Conservation (phyloP, 2,888 invertebrate species). For the Imbricaverruca yamaguchii region DNA sequence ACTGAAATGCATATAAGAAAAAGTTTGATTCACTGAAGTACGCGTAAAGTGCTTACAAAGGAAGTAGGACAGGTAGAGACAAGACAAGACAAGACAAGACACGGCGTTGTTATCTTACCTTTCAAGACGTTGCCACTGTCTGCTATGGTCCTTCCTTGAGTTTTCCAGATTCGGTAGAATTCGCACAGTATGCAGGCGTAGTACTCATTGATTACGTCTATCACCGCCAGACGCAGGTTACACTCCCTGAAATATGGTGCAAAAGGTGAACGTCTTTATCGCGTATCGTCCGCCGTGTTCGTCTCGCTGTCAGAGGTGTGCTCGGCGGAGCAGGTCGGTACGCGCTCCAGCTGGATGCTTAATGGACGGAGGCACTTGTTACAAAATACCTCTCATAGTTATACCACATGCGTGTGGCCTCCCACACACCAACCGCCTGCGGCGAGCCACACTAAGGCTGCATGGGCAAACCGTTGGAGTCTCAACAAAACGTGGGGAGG, state of each 20-base stretch:
- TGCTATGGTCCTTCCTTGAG: conserved; percentile 45
- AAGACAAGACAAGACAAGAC: neutral
- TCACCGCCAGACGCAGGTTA: conserved; percentile 41
- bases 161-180: conserved; percentile 45
- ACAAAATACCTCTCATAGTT: conserved; percentile 6
- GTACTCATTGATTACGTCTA: conserved; percentile 44
- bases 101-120: conserved; percentile 38
- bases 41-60: neutral
- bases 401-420: neutral
- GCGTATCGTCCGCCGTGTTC: too few species aligned
- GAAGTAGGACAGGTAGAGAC: neutral
- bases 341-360: too few species aligned
- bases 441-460: too few species aligned
- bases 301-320: too few species aligned
- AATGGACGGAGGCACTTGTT: neutral
- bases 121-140: conserved; percentile 48
- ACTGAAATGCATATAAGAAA: neutral
- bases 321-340: too few species aligned
- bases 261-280: too few species aligned
- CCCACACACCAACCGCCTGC: neutral
- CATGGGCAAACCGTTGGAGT: too few species aligned
- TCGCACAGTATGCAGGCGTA: conserved; percentile 44
- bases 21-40: neutral
- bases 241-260: conserved; percentile 41
- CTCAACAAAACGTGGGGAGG: too few species aligned